Percentiles rank a stretch among this genome's conserved stretches.
phyloP scores from a whole-genome alignment of 2,888 invertebrate genomes.

The Amblyjoppa proteus region DNA sequence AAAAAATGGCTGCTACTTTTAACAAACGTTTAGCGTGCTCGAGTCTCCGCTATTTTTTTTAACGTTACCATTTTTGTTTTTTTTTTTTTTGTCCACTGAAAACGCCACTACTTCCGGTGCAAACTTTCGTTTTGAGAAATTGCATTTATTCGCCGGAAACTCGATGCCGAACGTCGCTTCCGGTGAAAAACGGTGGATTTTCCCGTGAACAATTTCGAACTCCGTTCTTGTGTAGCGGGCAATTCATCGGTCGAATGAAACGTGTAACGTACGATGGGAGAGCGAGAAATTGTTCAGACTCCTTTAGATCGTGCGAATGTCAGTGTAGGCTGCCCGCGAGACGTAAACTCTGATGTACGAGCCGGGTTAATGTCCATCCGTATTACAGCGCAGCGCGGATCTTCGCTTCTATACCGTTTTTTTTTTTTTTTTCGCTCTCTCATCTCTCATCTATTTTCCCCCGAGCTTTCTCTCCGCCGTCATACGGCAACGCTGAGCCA shows the following conservation, averaged over 20 bases:
- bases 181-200: neutral
- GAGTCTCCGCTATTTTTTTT: neutral
- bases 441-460: constrained; percentile 6
- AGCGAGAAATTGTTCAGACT: neutral
- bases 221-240: neutral
- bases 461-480: neutral
- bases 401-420: neutral
- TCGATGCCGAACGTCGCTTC: neutral
- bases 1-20: neutral
- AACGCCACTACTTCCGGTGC: no score
- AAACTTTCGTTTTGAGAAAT: neutral
- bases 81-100: no score
- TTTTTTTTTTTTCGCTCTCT: constrained; percentile 20
- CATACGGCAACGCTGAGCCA: constrained; percentile 4
- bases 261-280: neutral
- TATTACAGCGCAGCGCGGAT: constrained; percentile 1
- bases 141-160: neutral
- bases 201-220: neutral
- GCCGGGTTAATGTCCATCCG: constrained; percentile 21
- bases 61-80: neutral
- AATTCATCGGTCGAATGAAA: neutral
- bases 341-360: constrained; percentile 22
- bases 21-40: no score
- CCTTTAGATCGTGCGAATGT: constrained; percentile 11
- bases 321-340: constrained; percentile 1